These are phyloP conservation scores for Centruroides vittatus DNA, from an alignment of 1,140 invertebrate species.

Conservation along the genomic window DNA sequence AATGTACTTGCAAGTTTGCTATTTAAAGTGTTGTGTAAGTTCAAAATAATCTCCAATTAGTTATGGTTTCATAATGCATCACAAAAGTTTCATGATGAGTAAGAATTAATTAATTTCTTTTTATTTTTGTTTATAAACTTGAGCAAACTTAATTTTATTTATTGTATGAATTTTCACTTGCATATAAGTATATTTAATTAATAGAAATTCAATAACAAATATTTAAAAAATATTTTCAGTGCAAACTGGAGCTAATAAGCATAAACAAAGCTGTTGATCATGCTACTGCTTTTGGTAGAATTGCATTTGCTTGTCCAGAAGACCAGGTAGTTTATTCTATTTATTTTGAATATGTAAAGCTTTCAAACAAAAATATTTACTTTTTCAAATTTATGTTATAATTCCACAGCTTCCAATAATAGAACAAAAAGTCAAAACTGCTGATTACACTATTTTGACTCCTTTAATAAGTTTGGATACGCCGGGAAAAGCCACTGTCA, in stretches of 20 bases:
- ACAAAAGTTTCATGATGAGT: too few species aligned
- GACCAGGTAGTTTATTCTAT: conserved; percentile 29
- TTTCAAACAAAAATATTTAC: background rate
- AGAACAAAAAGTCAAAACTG: conserved; percentile 54
- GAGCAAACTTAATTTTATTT: background rate
- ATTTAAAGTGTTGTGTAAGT: too few species aligned
- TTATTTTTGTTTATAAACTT: too few species aligned
- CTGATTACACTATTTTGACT: conserved; percentile 62
- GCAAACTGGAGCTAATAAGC: conserved; percentile 52
- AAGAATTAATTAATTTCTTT: too few species aligned
- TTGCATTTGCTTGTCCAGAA: conserved; percentile 79
- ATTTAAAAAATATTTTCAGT: conserved; percentile 20
- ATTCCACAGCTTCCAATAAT: conserved; percentile 45
- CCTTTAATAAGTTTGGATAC: conserved; percentile 81
- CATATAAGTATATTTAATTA: background rate
- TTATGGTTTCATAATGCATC: too few species aligned
- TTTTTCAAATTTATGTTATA: background rate
- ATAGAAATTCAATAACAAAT: background rate
- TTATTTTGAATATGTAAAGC: background rate
- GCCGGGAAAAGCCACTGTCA: conserved; percentile 88
- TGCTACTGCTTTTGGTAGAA: conserved; percentile 84
- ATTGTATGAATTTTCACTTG: background rate
- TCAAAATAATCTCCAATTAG: too few species aligned
- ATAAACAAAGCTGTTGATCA: conserved; percentile 48
- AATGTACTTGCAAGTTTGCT: too few species aligned